Percentiles rank a stretch among this genome's conserved stretches.
Conservation (phyloP, 2,888 invertebrate species). For the Xestia c-nigrum region DNA sequence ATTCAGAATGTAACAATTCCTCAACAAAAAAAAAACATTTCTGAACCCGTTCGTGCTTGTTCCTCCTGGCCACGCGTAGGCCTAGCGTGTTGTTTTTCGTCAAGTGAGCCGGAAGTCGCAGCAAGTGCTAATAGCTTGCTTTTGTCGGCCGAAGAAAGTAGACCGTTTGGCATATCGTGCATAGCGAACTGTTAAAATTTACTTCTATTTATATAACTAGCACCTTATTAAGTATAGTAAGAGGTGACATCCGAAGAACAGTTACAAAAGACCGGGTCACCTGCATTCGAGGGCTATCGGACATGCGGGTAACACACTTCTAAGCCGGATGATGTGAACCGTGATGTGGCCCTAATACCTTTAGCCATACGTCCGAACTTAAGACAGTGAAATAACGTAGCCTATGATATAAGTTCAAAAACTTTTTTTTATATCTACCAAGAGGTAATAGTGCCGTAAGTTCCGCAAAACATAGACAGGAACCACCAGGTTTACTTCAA, state of each 20-base stretch:
- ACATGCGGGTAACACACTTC: constrained; percentile 81
- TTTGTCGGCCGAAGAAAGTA: constrained; percentile 84
- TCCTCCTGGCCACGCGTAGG: constrained; percentile 5
- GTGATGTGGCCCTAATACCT: constrained; percentile 31
- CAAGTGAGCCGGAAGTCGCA: constrained; percentile 62
- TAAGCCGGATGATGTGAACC: constrained; percentile 73
- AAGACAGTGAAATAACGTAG: not conserved
- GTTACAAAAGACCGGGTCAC: constrained; percentile 88
- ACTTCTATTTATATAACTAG: constrained; percentile 86
- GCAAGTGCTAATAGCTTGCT: constrained; percentile 72
- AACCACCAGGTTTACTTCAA: not conserved
- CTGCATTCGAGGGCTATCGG: constrained; percentile 78
- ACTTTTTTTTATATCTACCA: not conserved
- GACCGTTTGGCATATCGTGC: constrained; percentile 72
- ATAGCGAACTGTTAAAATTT: constrained; percentile 77
- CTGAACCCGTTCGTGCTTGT: constrained; percentile 18
- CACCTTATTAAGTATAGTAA: constrained; percentile 82
- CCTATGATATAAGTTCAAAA: not conserved
- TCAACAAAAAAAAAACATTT: constrained; percentile 12
- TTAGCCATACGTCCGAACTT: constrained; percentile 6
- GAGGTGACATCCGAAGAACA: constrained; percentile 85
- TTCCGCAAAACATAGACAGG: not conserved
- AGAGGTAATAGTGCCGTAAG: not conserved
- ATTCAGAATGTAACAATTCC: constrained; percentile 29
- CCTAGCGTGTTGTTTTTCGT: constrained; percentile 68